Evolutionary conservation across 2,888 invertebrate genomes (phyloP).

Genomic region (Campaea margaritaria): DNA sequence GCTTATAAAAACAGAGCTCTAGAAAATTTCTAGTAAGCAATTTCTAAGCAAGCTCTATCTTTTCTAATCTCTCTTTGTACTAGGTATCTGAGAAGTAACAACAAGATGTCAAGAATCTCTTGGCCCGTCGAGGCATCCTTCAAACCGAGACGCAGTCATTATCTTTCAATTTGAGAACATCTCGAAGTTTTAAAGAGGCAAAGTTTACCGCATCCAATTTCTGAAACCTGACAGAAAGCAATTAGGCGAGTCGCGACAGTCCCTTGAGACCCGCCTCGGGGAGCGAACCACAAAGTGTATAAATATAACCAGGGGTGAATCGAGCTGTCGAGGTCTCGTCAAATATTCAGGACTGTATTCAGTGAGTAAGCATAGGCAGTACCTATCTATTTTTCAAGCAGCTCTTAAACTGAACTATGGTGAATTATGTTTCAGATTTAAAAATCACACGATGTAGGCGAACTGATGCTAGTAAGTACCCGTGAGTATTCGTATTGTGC

Average conservation of each 20-base stretch:
- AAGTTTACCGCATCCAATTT: conserved; percentile 15
- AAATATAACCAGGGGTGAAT: conserved; percentile 6
- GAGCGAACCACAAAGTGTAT: conserved; percentile 3
- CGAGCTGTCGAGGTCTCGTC: not conserved
- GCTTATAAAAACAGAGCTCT: too few species aligned
- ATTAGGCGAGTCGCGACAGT: conserved; percentile 16
- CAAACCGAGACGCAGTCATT: conserved; percentile 4
- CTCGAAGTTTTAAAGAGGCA: conserved; percentile 8
- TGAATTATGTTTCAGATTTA: too few species aligned
- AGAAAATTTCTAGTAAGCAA: too few species aligned
- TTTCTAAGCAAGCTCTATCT: too few species aligned
- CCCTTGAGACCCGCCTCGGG: conserved; percentile 12
- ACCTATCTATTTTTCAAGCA: not conserved
- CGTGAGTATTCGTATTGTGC: too few species aligned
- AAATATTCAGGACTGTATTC: not conserved
- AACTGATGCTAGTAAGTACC: too few species aligned
- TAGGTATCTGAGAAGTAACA: too few species aligned
- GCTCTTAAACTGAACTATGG: not conserved
- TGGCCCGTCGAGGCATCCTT: not conserved
- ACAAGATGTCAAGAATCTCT: not conserved
- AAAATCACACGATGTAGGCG: too few species aligned
- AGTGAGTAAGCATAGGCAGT: not conserved
- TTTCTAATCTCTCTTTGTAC: too few species aligned
- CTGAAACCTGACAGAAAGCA: conserved; percentile 18
- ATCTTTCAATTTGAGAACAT: conserved; percentile 15